Base-by-base conservation (phyloP, 2,888 invertebrate species). In the Margaritifera margaritifera region DNA sequence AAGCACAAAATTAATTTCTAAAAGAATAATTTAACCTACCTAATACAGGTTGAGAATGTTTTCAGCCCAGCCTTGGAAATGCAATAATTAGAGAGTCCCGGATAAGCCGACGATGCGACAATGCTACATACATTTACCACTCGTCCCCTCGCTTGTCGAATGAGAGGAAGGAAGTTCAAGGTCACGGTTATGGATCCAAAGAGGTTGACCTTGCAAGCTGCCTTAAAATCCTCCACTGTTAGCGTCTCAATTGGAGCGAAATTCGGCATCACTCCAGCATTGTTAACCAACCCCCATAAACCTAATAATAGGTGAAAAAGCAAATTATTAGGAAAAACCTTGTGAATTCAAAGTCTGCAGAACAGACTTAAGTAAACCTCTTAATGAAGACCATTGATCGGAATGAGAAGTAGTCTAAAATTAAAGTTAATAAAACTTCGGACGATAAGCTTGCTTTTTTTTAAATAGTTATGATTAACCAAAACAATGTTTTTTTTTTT, bases 191-290 rank as follows among this genome's bases (percentile, higher is more conserved):
- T 84, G 4, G 89, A 82, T 11, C 90, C 90, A 66, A 83, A 84
- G 6, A 87, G 68, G 74, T 90, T 90, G 53, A 87, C 82, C 8
- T 79, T 73, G 31, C 84, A 71, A n/a, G 71, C 71, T 4, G 62
- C 56, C 52, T 73, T 66, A 77, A 88, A 90, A 64, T 89, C 88
- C 1, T 85, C 82, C 3, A 84, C 68, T 0, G 80, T 72, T 15
- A 87, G 75, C 83, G 88, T 89, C 71, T 90, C 90, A 42, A 84
- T 80, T 1, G 81, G 81, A 22, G 86, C 84, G 6, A 82, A 71
- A n/a, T 74, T 61, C 1, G 83, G 83, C 55, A 77, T 66, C 1
- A 86, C 72, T 18, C 87, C 87, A 19, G 86, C 87, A 64, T 87
- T 87, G 80, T 87, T 87, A 4, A 87, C 82, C 3, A 87, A 52